phyloP scores from a whole-genome alignment of 2,797 vertebrate species.

The Xenopus petersii region DNA sequence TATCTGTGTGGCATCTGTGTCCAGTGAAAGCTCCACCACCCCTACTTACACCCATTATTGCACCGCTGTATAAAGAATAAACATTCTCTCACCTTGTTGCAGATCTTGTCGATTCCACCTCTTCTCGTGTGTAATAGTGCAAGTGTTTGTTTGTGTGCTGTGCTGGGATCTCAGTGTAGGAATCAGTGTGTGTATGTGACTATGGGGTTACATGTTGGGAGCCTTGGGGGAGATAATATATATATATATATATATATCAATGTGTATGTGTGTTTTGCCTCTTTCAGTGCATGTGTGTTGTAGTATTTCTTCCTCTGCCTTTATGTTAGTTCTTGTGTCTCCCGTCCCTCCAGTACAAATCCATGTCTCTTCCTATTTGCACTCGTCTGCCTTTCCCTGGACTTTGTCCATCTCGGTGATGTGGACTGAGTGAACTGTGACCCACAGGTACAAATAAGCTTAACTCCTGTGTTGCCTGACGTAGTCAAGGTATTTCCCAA shows the following conservation, averaged over 20 bases:
- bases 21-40: no score
- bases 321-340: background rate
- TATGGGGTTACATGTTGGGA: no score
- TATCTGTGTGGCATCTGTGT: no score
- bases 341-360: background rate
- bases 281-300: background rate
- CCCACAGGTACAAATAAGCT: background rate
- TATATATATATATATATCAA: background rate
- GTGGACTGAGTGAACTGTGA: constrained; percentile 32
- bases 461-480: constrained; percentile 10
- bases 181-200: no score
- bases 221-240: background rate
- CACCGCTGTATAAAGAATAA: no score
- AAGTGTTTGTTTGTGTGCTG: no score
- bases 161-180: no score
- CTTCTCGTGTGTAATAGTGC: no score
- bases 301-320: background rate
- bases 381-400: background rate
- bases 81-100: no score
- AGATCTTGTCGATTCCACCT: no score
- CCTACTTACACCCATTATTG: no score
- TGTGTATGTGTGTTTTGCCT: background rate
- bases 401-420: constrained; percentile 31
- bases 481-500: no score
- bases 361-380: background rate